A percentile compares a stretch with the other conserved stretches of the same genome.
These are phyloP conservation scores for Drosophila carrolli DNA, from an alignment of 1,140 invertebrate genomes.

Conservation along the genomic window DNA sequence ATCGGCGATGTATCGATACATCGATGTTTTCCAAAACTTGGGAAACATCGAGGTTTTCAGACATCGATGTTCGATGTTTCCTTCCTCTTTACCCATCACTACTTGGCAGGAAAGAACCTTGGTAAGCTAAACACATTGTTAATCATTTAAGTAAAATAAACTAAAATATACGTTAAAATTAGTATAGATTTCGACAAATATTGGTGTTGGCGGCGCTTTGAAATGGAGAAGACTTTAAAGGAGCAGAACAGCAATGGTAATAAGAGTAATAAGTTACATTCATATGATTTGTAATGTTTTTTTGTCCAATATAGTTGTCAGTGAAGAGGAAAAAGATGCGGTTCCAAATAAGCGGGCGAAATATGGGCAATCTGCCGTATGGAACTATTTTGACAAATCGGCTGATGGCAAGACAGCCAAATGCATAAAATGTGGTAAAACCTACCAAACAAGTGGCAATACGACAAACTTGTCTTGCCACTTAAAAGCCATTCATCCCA, in stretches of 20 bases:
- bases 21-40: too few relatives aligned
- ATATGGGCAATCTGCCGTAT: slow-evolving; percentile 4
- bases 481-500: slow-evolving; percentile 2
- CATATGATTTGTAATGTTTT: slow-evolving; percentile 8
- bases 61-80: too few relatives aligned
- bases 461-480: slow-evolving; percentile 14
- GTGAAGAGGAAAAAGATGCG: background rate
- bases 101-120: too few relatives aligned
- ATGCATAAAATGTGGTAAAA: slow-evolving; percentile 27
- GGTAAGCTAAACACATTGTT: too few relatives aligned
- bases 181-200: background rate
- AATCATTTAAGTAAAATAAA: too few relatives aligned
- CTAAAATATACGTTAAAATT: too few relatives aligned
- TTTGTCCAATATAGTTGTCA: slow-evolving; percentile 10
- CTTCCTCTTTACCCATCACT: too few relatives aligned
- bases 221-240: slow-evolving; percentile 13
- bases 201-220: background rate
- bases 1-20: too few relatives aligned
- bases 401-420: slow-evolving; percentile 15
- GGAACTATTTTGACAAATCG: slow-evolving; percentile 6
- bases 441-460: slow-evolving; percentile 25
- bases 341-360: slow-evolving; percentile 1
- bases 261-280: background rate
- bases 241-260: slow-evolving; percentile 15
- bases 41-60: too few relatives aligned